These are phyloP conservation scores for Procambarus clarkii DNA, from an alignment of 1,140 invertebrate species.

Conservation along the genomic window DNA sequence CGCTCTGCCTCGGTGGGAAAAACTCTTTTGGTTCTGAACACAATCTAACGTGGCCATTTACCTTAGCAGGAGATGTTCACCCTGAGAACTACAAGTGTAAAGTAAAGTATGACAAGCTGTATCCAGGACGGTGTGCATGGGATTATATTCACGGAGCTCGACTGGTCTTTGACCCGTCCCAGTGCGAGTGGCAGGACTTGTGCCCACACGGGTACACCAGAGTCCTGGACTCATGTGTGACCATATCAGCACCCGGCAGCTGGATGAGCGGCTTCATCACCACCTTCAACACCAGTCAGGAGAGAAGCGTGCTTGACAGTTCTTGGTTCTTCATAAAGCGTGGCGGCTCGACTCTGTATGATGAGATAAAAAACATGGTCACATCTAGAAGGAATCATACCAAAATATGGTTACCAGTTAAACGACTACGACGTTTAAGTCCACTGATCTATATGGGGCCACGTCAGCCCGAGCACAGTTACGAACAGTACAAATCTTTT, in stretches of 20 bases:
- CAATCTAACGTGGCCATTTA: slow-evolving; percentile 16
- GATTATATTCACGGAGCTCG: slow-evolving; percentile 63
- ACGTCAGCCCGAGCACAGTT: too few species aligned
- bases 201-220: slow-evolving; percentile 55
- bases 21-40: not conserved
- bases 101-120: slow-evolving; percentile 17
- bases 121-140: slow-evolving; percentile 41
- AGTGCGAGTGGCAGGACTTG: slow-evolving; percentile 53
- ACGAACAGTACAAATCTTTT: not conserved
- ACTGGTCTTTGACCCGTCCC: slow-evolving; percentile 13
- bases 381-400: not conserved
- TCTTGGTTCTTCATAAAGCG: not conserved
- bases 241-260: not conserved
- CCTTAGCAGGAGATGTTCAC: not conserved
- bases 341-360: not conserved
- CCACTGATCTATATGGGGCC: slow-evolving; percentile 17
- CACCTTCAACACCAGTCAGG: slow-evolving; percentile 28
- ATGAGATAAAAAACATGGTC: not conserved
- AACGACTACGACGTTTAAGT: not conserved
- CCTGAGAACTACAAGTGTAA: slow-evolving; percentile 27
- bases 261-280: slow-evolving; percentile 25
- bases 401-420: slow-evolving; percentile 39
- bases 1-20: not conserved
- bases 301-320: slow-evolving; percentile 18
- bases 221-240: slow-evolving; percentile 17